Evolutionary conservation across 2,797 vertebrate species (phyloP), one percentile per base, ranked within the genome.

Genomic region (Sparus aurata): DNA sequence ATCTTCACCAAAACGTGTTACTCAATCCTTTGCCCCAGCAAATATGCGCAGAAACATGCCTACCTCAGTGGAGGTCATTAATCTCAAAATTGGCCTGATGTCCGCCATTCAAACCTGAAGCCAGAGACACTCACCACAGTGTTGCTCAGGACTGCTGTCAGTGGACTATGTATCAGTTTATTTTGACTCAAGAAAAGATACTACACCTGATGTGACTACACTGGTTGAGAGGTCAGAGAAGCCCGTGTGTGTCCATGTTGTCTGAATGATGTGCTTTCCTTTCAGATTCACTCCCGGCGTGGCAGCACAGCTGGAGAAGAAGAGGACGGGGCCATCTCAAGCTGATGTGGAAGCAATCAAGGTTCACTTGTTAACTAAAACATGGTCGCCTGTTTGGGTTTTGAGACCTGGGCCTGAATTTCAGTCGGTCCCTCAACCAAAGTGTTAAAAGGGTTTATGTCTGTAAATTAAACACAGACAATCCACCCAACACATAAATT

Each of bases 321-420:
- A 97, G 93, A 98, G 95, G 92, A 80, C 90, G 0, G 98, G 98
- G 0, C 97, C 98, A 0, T 97, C 97, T 13, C 96, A 97, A 10
- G 97, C 97, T 2, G 98, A 99, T 0, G 97, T 99, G 11, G 98
- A 99, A 79, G 98, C 98, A 0, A 99, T 99, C 80, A 99, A 99
- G 97, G 98, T 97, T 41, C 3, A 1, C 0, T 27, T 49, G 4
- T 61, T 62, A 1, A 43, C 5, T 17, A 0, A 9, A 13, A 23
- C 12, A 12, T 41, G 38, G 15, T 34, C 18, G 49, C 0, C 15
- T 30, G 2, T 20, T 49, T 17, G 11, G 15, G 13, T 27, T 54
- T 13, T 17, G 5, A 20, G 17, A 27, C 4, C 3, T 47, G 45
- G 47, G 13, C 3, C 61, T 71, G 4, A 8, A 10, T 68, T 38